Base-by-base conservation (phyloP, 1,140 invertebrate genomes). In the Anastatus disparis region DNA sequence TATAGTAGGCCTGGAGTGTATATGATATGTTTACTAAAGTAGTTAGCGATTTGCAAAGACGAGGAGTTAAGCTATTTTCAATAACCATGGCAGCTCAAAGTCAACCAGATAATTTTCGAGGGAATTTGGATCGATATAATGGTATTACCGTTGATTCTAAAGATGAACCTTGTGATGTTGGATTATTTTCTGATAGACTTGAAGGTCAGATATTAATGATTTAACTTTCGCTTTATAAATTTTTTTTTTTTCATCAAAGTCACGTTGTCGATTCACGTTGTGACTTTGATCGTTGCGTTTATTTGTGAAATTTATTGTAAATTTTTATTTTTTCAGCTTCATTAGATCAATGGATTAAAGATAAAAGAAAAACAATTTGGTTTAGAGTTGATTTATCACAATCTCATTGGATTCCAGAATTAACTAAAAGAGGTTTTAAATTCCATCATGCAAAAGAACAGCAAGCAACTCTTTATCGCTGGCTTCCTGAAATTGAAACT, bases 381-480 rank as follows among this genome's bases (percentile, higher is more conserved):
- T 95, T 96, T 78, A 91, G 91, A 80, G 90, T 96, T 3, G 79
- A 89, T 77, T 85, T 91, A 40, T 82, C 88, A 50, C 88, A 95
- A 75, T 87, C 90, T 7, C 88, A 89, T 12, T 94, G 94, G 90
- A 89, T 97, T 56, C 94, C 95, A 38, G 81, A 93, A 71, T 85
- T 96, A 71, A 89, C 90, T 1, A 89, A 92, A 89, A 88, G 92
- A 78, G 93, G 93, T 20, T 97, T 97, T 79, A 90, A 91, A 65
- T 97, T 93, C 79, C 95, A 97, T 85, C 94, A 97, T 87, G 93
- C 94, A 0, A 90, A 91, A 74, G 87, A 91, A 24, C 89, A 91
- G 17, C 92, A 90, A 83, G 91, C 95, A 0, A 92, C 91, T 84
- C 88, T 97, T 86, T 93, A 91, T 76, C 89, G 89, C 78, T 97